phyloP scores from a whole-genome alignment of 2,888 invertebrate species.

The Chalcis sispes region DNA sequence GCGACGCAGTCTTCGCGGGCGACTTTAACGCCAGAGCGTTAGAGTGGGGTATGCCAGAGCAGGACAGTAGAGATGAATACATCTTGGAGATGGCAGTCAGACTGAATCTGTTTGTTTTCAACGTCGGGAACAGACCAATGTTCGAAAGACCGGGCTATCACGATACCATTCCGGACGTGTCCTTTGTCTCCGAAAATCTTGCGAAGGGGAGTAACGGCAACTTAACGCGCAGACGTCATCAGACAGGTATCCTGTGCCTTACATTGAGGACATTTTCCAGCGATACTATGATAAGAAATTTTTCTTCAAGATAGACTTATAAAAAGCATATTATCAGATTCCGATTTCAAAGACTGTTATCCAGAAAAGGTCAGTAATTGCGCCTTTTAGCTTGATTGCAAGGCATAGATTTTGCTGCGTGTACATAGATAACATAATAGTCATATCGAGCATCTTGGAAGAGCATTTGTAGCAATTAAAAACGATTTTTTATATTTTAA shows the following conservation, averaged over 20 bases:
- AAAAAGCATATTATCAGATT: conserved; percentile 9
- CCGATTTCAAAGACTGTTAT: conserved; percentile 29
- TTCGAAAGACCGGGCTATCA: too few relatives aligned
- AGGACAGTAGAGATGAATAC: too few relatives aligned
- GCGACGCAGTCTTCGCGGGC: too few relatives aligned
- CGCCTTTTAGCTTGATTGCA: conserved; percentile 33
- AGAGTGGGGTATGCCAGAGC: too few relatives aligned
- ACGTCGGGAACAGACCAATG: too few relatives aligned
- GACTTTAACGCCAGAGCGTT: too few relatives aligned
- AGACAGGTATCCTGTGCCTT: neutral
- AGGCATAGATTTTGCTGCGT: neutral
- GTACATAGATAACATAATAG: neutral
- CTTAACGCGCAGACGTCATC: neutral
- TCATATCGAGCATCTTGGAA: neutral
- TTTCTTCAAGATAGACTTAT: conserved; percentile 16
- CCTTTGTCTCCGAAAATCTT: too few relatives aligned
- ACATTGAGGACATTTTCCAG: neutral
- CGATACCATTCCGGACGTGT: too few relatives aligned
- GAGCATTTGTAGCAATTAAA: neutral
- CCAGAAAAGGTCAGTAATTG: conserved; percentile 31
- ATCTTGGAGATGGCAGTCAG: too few relatives aligned
- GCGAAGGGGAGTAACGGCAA: neutral
- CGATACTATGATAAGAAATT: conserved; percentile 17
- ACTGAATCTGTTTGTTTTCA: too few relatives aligned
- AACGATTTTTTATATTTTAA: neutral